A percentile compares a stretch with the other conserved stretches of the same genome.
phyloP scores from a whole-genome alignment of 2,113 vertebrate species.

The Saccopteryx leptura region DNA sequence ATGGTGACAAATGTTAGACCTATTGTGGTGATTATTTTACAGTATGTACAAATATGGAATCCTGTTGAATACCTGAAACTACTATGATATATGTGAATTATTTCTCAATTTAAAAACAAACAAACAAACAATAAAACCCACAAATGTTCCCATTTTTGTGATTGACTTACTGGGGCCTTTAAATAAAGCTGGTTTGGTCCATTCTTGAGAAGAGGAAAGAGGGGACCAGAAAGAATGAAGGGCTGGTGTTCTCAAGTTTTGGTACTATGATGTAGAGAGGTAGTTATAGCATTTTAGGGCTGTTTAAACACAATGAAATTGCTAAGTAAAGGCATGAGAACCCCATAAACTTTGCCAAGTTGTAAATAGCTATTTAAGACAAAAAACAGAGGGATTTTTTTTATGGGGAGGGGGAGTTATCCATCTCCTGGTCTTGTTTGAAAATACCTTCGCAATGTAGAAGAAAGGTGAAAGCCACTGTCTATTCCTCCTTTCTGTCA shows the following conservation, averaged over 20 bases:
- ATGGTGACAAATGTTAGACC: neutral
- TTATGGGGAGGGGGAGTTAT: neutral
- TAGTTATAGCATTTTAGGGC: neutral
- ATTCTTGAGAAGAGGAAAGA: neutral
- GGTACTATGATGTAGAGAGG: neutral
- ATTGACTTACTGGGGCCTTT: neutral
- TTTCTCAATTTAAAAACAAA: neutral
- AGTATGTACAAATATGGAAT: neutral
- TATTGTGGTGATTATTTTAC: neutral
- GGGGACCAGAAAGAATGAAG: neutral
- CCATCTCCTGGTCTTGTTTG: neutral
- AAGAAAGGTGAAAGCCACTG: neutral
- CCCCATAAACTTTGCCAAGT: neutral
- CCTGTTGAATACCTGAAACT: neutral
- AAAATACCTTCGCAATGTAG: neutral
- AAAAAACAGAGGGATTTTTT: neutral
- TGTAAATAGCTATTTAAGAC: neutral
- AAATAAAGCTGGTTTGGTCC: neutral
- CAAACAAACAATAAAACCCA: neutral
- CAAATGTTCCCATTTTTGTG: slow-evolving; percentile 17
- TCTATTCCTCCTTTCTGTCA: neutral
- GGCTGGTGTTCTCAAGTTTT: neutral
- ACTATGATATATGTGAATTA: neutral
- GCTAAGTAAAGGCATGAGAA: neutral
- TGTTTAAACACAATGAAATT: neutral